A percentile compares a stretch with the other conserved stretches of the same genome.
Conservation (phyloP, 92 coral and sea anemone species). For the Porites cylindrica region DNA sequence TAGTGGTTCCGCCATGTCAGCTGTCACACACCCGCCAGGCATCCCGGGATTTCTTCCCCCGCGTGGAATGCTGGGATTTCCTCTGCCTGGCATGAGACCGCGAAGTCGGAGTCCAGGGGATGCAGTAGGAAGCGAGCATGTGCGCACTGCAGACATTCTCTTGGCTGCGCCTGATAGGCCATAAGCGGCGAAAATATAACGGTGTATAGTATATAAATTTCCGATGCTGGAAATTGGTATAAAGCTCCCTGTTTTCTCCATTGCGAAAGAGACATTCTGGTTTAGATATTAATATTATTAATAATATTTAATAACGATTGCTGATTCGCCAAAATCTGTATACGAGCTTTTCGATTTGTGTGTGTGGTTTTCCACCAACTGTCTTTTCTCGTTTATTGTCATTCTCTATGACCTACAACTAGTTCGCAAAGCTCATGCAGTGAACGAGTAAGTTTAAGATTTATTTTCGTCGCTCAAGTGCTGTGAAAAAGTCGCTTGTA, state of each 20-base stretch:
- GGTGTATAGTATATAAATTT: conserved; percentile 33
- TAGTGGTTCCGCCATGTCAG: conserved; percentile 83
- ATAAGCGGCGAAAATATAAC: background rate
- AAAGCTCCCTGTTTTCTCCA: background rate
- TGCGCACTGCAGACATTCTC: conserved; percentile 68
- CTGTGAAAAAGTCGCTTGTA: background rate
- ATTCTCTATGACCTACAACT: too few relatives aligned
- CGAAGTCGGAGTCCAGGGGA: conserved; percentile 83
- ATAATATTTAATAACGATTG: background rate
- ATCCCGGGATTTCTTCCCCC: conserved; percentile 73
- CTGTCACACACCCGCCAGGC: conserved; percentile 84
- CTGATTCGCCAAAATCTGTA: conserved; percentile 23
- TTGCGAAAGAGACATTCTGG: background rate
- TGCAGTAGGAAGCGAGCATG: conserved; percentile 61
- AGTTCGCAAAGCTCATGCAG: background rate
- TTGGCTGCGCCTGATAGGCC: conserved; percentile 57
- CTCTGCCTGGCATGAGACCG: conserved; percentile 70
- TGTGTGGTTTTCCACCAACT: background rate
- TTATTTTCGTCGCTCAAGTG: background rate
- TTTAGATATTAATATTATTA: conserved; percentile 24
- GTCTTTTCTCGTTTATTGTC: background rate
- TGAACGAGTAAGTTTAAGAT: background rate
- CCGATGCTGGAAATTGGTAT: conserved; percentile 5
- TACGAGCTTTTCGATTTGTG: background rate
- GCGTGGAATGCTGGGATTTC: conserved; percentile 77